Conservation (phyloP, 1,140 invertebrate genomes). For the Trachymyrmex cornetzi region DNA sequence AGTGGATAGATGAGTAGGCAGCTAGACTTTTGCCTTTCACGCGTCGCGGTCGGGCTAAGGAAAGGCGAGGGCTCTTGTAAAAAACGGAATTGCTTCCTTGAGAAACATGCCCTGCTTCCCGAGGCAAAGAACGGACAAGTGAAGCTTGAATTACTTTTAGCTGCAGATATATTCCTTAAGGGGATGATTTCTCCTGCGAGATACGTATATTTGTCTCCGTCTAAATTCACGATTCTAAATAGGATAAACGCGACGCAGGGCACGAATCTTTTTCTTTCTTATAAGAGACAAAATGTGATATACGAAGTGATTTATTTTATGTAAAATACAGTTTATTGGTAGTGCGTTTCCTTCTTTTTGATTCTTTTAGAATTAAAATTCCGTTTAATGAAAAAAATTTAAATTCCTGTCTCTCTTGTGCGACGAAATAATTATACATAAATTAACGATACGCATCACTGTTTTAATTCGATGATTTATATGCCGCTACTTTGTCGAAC, state of each 20-base stretch:
- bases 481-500: background rate
- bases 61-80: slow-evolving; percentile 33
- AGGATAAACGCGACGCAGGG: background rate
- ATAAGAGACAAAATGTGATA: slow-evolving; percentile 7
- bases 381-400: background rate
- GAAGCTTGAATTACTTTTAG: slow-evolving; percentile 50
- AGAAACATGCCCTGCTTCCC: slow-evolving; percentile 49
- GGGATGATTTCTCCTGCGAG: slow-evolving; percentile 23
- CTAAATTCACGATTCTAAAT: slow-evolving; percentile 26
- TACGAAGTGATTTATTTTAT: background rate
- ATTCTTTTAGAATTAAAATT: background rate
- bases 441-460: background rate
- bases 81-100: slow-evolving; percentile 55
- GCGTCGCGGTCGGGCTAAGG: slow-evolving; percentile 24
- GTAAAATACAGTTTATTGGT: background rate
- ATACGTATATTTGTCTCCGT: slow-evolving; percentile 21
- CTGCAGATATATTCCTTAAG: slow-evolving; percentile 31
- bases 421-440: background rate
- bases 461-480: background rate
- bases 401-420: background rate
- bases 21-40: slow-evolving; percentile 36
- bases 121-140: slow-evolving; percentile 44
- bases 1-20: background rate
- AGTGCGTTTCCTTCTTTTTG: background rate
- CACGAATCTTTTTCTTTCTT: background rate